Percentiles rank a stretch among this genome's conserved stretches.
These are phyloP conservation scores for Sturmia bella DNA, from an alignment of 2,888 invertebrate genomes.

Conservation along the genomic window DNA sequence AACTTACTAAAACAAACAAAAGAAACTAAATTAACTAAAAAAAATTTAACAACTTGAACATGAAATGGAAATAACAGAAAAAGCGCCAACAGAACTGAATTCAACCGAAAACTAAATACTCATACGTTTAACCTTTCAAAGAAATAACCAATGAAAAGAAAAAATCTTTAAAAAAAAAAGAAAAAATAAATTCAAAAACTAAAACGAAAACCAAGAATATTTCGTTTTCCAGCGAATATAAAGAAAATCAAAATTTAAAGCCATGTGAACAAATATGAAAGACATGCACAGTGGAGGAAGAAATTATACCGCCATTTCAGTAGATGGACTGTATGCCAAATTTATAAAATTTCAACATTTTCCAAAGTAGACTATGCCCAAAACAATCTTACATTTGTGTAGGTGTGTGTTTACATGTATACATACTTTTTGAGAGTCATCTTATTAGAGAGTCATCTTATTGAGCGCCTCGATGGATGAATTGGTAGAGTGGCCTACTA, in stretches of 20 bases:
- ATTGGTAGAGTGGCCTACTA: no score
- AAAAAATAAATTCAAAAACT: not conserved
- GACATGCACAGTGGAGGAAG: not conserved
- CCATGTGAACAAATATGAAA: not conserved
- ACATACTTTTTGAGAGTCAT: no score
- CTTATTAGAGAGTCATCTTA: no score
- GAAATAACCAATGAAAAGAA: constrained; percentile 21
- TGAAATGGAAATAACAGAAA: constrained; percentile 27
- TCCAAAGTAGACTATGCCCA: no score
- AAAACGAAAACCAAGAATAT: constrained; percentile 21
- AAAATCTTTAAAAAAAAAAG: constrained; percentile 4
- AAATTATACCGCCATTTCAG: not conserved
- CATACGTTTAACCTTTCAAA: constrained; percentile 51
- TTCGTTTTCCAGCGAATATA: constrained; percentile 26
- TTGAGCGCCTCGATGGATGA: no score
- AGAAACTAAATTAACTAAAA: constrained; percentile 30
- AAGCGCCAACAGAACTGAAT: not conserved
- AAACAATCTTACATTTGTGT: no score
- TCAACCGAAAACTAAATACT: constrained; percentile 28
- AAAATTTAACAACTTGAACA: constrained; percentile 45
- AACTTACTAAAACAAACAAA: constrained; percentile 39
- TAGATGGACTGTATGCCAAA: no score
- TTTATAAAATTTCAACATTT: no score
- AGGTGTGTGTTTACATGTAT: no score
- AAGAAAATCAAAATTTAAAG: constrained; percentile 33